Evolutionary conservation across 2,888 invertebrate genomes (phyloP), one percentile per base, ranked within the genome.

Genomic region (Leptura quadrifasciata): DNA sequence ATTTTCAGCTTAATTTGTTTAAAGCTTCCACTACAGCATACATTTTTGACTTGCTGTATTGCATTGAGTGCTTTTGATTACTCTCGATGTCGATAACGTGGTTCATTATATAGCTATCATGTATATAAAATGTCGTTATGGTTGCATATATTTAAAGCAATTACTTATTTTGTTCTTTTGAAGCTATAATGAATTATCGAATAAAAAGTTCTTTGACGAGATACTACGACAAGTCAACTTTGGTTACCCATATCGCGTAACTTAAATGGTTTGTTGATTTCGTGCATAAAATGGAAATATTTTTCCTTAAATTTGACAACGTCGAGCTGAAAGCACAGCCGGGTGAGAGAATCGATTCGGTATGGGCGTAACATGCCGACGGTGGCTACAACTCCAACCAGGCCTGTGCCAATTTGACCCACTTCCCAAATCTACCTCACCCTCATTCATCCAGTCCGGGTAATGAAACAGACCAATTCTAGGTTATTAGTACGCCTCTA

Each of bases 371-470:
- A 63, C 63, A 63, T 76, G 79, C 79, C 76, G 79, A 76, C 77
- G 73, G 76, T 75, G 76, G 75, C 75, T 79, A 78, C 73, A 76
- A 78, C 75, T 68, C 74, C 71, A 79, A 77, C 75, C 68, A 75
- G 77, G 77, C 80, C 82, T 82, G 80, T 75, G 79, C 82, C 82
- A 81, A 82, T 79, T 78, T 82, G 82, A 82, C 82, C 82, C 80
- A 82, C 79, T 82, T 82, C 77, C 79, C 75, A 76, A 78, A 77
- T 79, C 77, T 76, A 81, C 81, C 76, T 79, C 80, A 80, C 81
- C 81, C 81, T 72, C 67, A 80, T 70, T 76, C 75, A 74, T 60
- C 58, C 73, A 65, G 70, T 61, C 75, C 75, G 73, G 78, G 76
- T 76, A 79, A 79, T 75, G 69, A 76, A 72, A 75, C 63, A 39